Evolutionary conservation across 2,888 invertebrate species (phyloP), one percentile per base, ranked within the genome.

Genomic region (Lasius fuliginosus): DNA sequence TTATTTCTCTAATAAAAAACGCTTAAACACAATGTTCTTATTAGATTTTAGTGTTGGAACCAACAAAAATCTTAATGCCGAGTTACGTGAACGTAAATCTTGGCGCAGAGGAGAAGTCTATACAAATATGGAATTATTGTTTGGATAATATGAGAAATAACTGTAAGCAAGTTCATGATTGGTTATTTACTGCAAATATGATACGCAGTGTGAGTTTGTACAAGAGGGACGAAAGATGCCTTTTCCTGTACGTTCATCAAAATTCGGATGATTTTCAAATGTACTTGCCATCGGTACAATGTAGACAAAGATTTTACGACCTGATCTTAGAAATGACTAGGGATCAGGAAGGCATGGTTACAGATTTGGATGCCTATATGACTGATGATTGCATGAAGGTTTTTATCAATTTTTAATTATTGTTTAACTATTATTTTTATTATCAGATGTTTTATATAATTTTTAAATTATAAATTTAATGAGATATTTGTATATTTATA

Each of bases 231-330:
- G 98, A 99, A 93, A 96, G 99, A 27, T 99, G 99, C 89, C 96
- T 99, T 15, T 99, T 99, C 95, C 96, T 99, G 0, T 99, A 99
- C 95, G 99, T 99, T 53, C 98, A 99, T 95, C 98, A 99, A 95
- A 99, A 99, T 95, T 99, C 99, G 0, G 99, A 99, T 93, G 99
- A 99, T 95, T 99, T 99, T 95, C 99, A 99, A 96, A 98, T 99
- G 95, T 99, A 98, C 95, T 97, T 99, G 92, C 99, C 99, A 1
- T 99, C 99, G 1, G 97, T 97, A 87, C 96, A 97, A 65, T 98
- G 98, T 94, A 96, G 98, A 85, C 97, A 98, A 93, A 96, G 97
- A 85, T 97, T 99, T 92, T 98, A 98, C 94, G 97, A 98, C 90
- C 95, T 98, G 65, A 96, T 99, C 77, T 96, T 98, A 33, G 98